Evolutionary conservation across 2,113 vertebrate genomes (phyloP), one percentile per base, ranked within the genome.

Genomic region (Poecilia latipinna): DNA sequence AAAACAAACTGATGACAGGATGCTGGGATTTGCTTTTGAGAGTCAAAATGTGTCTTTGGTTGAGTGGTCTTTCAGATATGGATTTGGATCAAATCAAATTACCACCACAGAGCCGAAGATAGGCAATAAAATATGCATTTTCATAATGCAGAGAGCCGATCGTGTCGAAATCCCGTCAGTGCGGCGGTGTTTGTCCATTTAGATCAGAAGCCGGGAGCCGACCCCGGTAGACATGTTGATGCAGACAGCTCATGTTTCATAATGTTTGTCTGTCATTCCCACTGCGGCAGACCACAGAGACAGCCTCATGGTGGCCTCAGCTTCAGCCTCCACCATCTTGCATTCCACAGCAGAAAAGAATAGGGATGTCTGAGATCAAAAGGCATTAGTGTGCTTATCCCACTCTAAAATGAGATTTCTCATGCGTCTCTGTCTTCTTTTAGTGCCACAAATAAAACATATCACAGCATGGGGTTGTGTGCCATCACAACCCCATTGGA

Each of bases 281-380:
- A n/a, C 76, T 79, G 89, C 11, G 84, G 87, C 70, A 29, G 61
- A 86, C 91, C 89, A 61, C 89, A 86, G 82, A 89, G 78, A 88
- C 86, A 84, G 73, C 70, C 80, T 72, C 80, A 54, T 28, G 78
- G 88, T 82, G 86, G 83, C 83, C 85, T 82, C 61, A 1, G 10
- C 71, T 70, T 79, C 65, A 72, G 54, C 26, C 70, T 29, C 75
- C 48, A 26, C 84, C 87, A 82, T 88, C 62, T 73, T 83, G 61
- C 80, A 89, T 89, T 90, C 81, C 81, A 77, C 71, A 78, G 68
- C 33, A 68, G 32, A 79, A 39, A 69, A 80, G 12, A 28, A 75
- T 61, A 64, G 35, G 70, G 68, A 73, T 32, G 28, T 26, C 22
- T 70, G 68, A 48, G 26, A 72, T 86, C 76, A 39, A 66, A 37